Percentiles rank a stretch among this genome's conserved stretches.
These are phyloP conservation scores for Homarus gammarus DNA, from an alignment of 2,888 invertebrate genomes.

Conservation along the genomic window DNA sequence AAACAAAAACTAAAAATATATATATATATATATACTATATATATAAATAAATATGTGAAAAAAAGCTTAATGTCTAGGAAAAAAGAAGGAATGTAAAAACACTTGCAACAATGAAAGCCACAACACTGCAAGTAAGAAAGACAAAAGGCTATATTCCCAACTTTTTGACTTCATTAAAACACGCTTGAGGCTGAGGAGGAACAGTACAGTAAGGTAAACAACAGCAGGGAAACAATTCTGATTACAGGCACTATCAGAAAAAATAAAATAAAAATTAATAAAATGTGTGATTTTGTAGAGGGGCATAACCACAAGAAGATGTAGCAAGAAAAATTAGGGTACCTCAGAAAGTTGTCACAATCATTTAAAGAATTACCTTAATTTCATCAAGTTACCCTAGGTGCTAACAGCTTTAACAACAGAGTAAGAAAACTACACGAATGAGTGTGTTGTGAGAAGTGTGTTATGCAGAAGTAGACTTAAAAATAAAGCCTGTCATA, in stretches of 20 bases:
- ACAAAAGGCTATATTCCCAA: not conserved
- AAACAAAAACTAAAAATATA: slow-evolving; percentile 5
- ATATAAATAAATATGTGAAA: not conserved
- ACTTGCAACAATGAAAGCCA: slow-evolving; percentile 56
- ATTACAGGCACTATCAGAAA: too few species aligned
- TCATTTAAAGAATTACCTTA: too few species aligned
- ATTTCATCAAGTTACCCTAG: too few species aligned
- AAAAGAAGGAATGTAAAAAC: slow-evolving; percentile 39
- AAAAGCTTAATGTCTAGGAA: slow-evolving; percentile 8
- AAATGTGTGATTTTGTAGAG: too few species aligned
- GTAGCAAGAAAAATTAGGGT: not conserved
- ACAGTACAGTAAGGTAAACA: not conserved
- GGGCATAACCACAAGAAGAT: too few species aligned
- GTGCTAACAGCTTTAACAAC: not conserved
- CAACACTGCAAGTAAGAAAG: slow-evolving; percentile 28
- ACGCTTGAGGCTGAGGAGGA: not conserved
- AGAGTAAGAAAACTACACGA: not conserved
- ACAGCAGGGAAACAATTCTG: not conserved
- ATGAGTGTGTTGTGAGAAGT: not conserved
- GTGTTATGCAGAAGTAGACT: not conserved
- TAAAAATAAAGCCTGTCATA: slow-evolving; percentile 5
- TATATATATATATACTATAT: not conserved
- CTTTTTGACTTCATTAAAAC: not conserved
- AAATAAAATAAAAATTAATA: too few species aligned
- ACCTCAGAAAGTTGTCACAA: too few species aligned